phyloP scores from a whole-genome alignment of 1,140 invertebrate genomes.

The Drosophila erecta region DNA sequence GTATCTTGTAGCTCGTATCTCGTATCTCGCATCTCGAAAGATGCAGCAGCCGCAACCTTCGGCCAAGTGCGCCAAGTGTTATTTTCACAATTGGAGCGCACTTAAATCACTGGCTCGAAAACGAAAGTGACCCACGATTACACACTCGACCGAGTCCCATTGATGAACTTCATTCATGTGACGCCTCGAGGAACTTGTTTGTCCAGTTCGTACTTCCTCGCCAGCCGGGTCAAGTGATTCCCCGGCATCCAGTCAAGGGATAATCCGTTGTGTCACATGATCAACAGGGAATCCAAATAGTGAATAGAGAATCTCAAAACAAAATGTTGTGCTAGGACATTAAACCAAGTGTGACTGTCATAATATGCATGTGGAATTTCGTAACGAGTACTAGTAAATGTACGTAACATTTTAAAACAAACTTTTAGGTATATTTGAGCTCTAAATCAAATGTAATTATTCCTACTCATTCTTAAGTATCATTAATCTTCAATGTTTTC shows the following conservation, averaged over 20 bases:
- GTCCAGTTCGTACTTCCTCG: constrained; percentile 17
- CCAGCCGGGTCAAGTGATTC: constrained; percentile 27
- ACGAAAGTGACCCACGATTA: constrained; percentile 80
- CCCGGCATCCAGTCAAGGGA: neutral
- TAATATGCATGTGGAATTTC: too few relatives aligned
- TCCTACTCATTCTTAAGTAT: too few relatives aligned
- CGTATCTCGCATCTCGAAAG: constrained; percentile 24
- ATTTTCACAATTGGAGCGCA: constrained; percentile 80
- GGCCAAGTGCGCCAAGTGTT: constrained; percentile 72
- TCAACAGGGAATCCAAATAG: neutral
- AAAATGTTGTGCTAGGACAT: too few relatives aligned
- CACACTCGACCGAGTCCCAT: constrained; percentile 46
- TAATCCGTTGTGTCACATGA: constrained; percentile 25
- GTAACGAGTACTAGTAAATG: too few relatives aligned
- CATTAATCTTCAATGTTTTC: neutral
- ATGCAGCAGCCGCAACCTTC: constrained; percentile 67
- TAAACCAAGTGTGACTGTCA: too few relatives aligned
- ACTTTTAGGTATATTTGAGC: too few relatives aligned
- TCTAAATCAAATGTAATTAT: too few relatives aligned
- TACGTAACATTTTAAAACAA: too few relatives aligned
- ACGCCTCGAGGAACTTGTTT: constrained; percentile 39
- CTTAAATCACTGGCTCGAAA: constrained; percentile 65
- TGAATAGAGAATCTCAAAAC: too few relatives aligned
- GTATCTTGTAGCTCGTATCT: neutral
- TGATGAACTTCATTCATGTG: constrained; percentile 73